Evolutionary conservation across 2,113 vertebrate species (phyloP).

Genomic region (Psophia crepitans): DNA sequence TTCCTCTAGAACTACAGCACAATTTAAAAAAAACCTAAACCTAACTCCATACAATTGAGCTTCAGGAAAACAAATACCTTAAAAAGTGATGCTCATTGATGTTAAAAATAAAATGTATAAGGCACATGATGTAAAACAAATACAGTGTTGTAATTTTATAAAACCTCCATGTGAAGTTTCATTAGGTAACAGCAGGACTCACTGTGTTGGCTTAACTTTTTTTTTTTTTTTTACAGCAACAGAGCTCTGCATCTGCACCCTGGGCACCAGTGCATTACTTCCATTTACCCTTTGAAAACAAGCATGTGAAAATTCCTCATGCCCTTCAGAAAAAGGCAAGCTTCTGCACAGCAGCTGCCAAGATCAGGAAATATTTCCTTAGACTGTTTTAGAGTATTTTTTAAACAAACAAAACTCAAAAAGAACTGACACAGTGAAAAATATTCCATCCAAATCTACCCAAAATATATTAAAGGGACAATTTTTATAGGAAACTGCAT

Average conservation of each 20-base stretch:
- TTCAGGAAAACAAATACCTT: background rate
- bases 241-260: background rate
- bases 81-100: background rate
- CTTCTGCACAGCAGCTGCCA: background rate
- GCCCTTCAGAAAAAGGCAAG: background rate
- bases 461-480: background rate
- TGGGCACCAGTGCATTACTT: background rate
- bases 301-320: background rate
- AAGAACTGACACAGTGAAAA: background rate
- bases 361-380: background rate
- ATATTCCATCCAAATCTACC: background rate
- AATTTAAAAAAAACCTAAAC: background rate
- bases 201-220: background rate
- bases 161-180: background rate
- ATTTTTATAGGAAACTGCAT: background rate
- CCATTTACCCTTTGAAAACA: slow-evolving; percentile 5
- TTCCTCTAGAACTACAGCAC: background rate
- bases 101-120: background rate
- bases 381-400: background rate
- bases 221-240: background rate
- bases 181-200: background rate
- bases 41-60: background rate
- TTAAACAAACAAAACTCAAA: background rate
- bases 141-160: background rate
- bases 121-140: background rate